Percentiles rank a stretch among this genome's conserved stretches.
phyloP scores from a whole-genome alignment of 1,140 invertebrate species.

The Ericerus pela region DNA sequence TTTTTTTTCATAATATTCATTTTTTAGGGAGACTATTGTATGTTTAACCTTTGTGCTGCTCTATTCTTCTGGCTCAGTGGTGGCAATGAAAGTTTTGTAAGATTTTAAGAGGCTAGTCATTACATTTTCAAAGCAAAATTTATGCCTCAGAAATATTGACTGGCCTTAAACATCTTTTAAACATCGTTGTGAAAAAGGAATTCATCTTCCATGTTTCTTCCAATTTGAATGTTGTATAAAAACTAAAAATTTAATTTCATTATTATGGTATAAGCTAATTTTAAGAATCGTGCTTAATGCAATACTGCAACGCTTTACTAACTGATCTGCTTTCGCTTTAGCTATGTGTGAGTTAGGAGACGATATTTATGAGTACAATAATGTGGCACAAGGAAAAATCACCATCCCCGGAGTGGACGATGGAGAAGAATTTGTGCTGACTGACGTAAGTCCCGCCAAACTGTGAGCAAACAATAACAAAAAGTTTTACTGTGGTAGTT shows the following conservation, averaged over 20 bases:
- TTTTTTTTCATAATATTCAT: background rate
- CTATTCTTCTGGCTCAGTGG: too few relatives aligned
- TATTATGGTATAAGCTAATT: background rate
- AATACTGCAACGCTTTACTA: background rate
- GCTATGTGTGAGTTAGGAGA: background rate
- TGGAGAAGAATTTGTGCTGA: slow-evolving; percentile 52
- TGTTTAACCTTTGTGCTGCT: too few relatives aligned
- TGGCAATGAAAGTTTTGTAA: too few relatives aligned
- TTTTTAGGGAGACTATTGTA: background rate
- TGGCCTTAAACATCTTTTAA: too few relatives aligned
- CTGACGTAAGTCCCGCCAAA: slow-evolving; percentile 45
- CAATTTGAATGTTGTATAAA: too few relatives aligned
- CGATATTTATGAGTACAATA: slow-evolving; percentile 43
- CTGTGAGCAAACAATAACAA: background rate
- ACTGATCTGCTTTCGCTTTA: slow-evolving; percentile 3
- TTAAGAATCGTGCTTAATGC: background rate
- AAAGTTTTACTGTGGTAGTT: background rate
- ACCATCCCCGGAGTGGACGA: slow-evolving; percentile 62
- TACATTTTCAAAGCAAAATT: too few relatives aligned
- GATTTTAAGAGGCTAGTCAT: too few relatives aligned
- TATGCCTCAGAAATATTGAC: too few relatives aligned
- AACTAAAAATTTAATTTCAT: too few relatives aligned
- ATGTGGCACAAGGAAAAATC: slow-evolving; percentile 60
- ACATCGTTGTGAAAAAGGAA: too few relatives aligned
- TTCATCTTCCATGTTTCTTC: too few relatives aligned